Percentiles rank a stretch among this genome's conserved stretches.
These are phyloP conservation scores for Craniophora ligustri DNA, from an alignment of 2,888 invertebrate species.

Conservation along the genomic window DNA sequence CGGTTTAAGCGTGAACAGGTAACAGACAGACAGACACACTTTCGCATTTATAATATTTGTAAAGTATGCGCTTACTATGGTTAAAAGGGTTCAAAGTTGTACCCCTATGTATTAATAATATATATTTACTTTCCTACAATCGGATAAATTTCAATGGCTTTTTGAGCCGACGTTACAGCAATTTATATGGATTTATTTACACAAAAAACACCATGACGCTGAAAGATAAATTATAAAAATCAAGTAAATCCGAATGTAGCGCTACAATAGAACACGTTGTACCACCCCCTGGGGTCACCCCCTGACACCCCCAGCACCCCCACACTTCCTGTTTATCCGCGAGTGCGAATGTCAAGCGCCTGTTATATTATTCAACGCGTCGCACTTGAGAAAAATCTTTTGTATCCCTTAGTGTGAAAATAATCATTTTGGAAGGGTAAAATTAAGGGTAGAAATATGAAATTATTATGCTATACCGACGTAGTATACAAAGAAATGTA, in stretches of 20 bases:
- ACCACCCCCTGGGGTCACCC: conserved; percentile 1
- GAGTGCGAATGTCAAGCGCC: conserved; percentile 23
- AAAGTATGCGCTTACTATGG: no score
- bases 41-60: no score
- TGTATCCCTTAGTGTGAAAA: conserved; percentile 12
- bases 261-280: conserved; percentile 10
- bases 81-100: not conserved
- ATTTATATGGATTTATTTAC: not conserved
- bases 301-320: conserved; percentile 8
- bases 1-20: no score
- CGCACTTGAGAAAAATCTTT: conserved; percentile 14
- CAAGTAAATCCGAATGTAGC: conserved; percentile 5
- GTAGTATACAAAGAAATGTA: conserved; percentile 1
- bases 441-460: not conserved
- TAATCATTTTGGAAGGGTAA: conserved; percentile 2
- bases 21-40: no score
- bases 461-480: not conserved
- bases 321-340: conserved; percentile 26
- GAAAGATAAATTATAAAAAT: conserved; percentile 26
- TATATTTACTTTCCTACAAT: not conserved
- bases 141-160: not conserved
- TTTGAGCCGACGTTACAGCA: no score
- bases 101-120: not conserved
- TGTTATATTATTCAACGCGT: conserved; percentile 21
- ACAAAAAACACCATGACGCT: not conserved